These are phyloP conservation scores for Dendrophyllia cribrosa DNA, from an alignment of 64 coral and sea anemone genomes.

Conservation along the genomic window DNA sequence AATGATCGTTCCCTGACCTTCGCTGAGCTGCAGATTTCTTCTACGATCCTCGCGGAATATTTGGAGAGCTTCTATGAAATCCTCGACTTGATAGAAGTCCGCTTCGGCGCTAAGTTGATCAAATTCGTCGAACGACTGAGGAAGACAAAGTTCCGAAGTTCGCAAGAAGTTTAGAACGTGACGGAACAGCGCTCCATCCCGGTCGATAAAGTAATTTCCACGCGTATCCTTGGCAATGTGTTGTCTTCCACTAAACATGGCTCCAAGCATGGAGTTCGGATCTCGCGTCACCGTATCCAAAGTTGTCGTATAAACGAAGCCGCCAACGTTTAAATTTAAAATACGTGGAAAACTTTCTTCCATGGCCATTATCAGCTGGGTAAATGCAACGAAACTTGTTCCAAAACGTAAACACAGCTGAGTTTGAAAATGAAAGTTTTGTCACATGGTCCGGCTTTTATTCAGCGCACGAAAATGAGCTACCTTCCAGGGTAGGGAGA, in stretches of 20 bases:
- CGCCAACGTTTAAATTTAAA: conserved; percentile 50
- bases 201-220: conserved; percentile 52
- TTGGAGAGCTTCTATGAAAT: conserved; percentile 35
- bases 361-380: background rate
- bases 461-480: background rate
- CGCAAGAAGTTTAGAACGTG: conserved; percentile 47
- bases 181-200: conserved; percentile 34
- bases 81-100: conserved; percentile 38
- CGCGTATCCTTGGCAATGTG: background rate
- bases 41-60: conserved; percentile 38
- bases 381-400: background rate
- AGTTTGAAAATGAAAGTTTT: too few relatives aligned
- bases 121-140: conserved; percentile 21
- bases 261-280: conserved; percentile 35
- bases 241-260: conserved; percentile 31
- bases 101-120: conserved; percentile 44
- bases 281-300: conserved; percentile 5
- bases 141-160: conserved; percentile 25
- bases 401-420: background rate
- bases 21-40: conserved; percentile 13
- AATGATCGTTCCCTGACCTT: conserved; percentile 24
- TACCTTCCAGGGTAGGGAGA: background rate
- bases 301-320: conserved; percentile 52
- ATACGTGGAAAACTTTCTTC: conserved; percentile 35
- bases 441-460: too few relatives aligned